These are phyloP conservation scores for Halichondria panicea DNA, from an alignment of 37 sponge, comb jelly and placozoan species.

Conservation along the genomic window DNA sequence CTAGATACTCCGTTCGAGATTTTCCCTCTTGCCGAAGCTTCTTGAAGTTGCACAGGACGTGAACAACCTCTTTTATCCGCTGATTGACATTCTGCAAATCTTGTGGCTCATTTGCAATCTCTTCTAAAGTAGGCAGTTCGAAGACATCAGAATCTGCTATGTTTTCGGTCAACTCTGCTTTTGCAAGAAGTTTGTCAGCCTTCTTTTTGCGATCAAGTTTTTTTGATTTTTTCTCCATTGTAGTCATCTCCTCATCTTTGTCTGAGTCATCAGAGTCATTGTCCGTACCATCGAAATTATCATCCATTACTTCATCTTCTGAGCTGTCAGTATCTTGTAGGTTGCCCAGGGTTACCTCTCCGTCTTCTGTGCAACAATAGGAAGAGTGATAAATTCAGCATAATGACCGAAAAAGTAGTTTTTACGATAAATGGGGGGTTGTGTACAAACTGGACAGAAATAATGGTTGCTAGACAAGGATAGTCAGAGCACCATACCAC, in stretches of 20 bases:
- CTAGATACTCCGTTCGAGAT: slow-evolving; percentile 68
- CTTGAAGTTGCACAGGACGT: slow-evolving; percentile 85
- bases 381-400: too few species aligned
- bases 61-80: slow-evolving; percentile 70
- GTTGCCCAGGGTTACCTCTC: too few species aligned
- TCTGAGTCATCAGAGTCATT: slow-evolving; percentile 6
- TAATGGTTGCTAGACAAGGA: too few species aligned
- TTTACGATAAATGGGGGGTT: too few species aligned
- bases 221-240: slow-evolving; percentile 54
- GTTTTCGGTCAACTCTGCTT: slow-evolving; percentile 38
- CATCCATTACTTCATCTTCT: neutral
- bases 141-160: slow-evolving; percentile 37
- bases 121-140: slow-evolving; percentile 72
- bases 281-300: neutral
- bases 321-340: neutral
- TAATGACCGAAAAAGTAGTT: too few species aligned
- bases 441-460: too few species aligned
- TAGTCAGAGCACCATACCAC: too few species aligned
- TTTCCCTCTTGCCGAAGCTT: slow-evolving; percentile 75
- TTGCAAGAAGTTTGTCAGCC: neutral
- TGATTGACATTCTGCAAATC: slow-evolving; percentile 51
- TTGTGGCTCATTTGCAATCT: slow-evolving; percentile 55
- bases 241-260: neutral
- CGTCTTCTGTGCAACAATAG: too few species aligned
- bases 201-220: slow-evolving; percentile 46